A percentile compares a stretch with the other conserved stretches of the same genome.
These are phyloP conservation scores for Exaiptasia diaphana DNA, from an alignment of 64 coral and sea anemone species.

Conservation along the genomic window DNA sequence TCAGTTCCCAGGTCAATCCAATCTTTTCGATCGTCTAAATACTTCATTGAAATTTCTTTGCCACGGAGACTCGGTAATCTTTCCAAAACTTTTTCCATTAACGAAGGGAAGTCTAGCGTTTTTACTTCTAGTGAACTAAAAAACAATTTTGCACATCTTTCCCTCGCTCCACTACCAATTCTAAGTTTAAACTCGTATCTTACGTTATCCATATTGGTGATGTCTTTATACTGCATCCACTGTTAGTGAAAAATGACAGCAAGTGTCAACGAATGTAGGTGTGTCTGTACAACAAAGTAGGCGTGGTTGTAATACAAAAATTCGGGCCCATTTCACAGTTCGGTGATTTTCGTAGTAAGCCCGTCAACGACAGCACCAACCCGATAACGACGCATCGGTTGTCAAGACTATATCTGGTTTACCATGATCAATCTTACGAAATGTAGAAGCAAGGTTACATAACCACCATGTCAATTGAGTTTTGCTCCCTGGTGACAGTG, in stretches of 20 bases:
- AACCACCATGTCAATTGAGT: conserved; percentile 17
- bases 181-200: conserved; percentile 42
- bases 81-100: neutral
- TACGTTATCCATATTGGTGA: neutral
- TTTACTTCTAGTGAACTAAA: conserved; percentile 17
- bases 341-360: conserved; percentile 12
- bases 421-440: conserved; percentile 24
- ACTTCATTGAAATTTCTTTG: conserved; percentile 28
- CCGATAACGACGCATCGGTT: neutral
- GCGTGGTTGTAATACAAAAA: neutral
- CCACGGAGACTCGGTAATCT: conserved; percentile 18
- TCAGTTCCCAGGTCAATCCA: conserved; percentile 29
- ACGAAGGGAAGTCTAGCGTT: neutral
- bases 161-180: neutral
- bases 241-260: too few species aligned
- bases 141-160: conserved; percentile 43
- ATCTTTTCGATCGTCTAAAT: neutral
- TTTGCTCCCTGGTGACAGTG: neutral
- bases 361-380: too few species aligned
- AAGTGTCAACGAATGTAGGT: too few species aligned
- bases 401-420: neutral
- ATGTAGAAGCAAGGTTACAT: neutral
- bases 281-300: neutral
- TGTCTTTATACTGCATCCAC: too few species aligned
- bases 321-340: conserved; percentile 1